A percentile compares a stretch with the other conserved stretches of the same genome.
Evolutionary conservation across 1,140 invertebrate species (phyloP).

Genomic region (Palaemon carinicauda): DNA sequence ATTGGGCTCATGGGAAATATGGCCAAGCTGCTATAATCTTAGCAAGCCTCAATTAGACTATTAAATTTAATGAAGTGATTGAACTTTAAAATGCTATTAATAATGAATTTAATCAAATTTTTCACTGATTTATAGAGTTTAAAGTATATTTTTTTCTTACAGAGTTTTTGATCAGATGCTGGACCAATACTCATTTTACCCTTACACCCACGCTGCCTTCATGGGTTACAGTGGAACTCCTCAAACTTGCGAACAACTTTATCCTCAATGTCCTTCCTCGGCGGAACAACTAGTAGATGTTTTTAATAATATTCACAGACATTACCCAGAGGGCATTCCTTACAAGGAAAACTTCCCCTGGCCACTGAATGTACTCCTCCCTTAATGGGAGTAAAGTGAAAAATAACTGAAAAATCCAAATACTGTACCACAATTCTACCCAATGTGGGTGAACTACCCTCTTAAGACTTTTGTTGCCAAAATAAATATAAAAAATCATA

Average conservation of each 20-base stretch:
- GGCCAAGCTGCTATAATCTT: too few relatives aligned
- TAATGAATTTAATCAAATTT: too few relatives aligned
- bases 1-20: too few relatives aligned
- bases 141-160: not conserved
- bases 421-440: too few relatives aligned
- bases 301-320: constrained; percentile 54
- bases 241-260: constrained; percentile 35
- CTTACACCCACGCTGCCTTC: constrained; percentile 56
- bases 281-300: constrained; percentile 48
- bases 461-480: too few relatives aligned
- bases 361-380: constrained; percentile 50
- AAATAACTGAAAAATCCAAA: too few relatives aligned
- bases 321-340: constrained; percentile 54
- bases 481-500: too few relatives aligned
- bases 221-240: constrained; percentile 50
- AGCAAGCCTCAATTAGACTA: too few relatives aligned
- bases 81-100: too few relatives aligned
- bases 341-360: constrained; percentile 54
- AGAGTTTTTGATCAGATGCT: constrained; percentile 54
- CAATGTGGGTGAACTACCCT: not conserved
- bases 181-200: constrained; percentile 53
- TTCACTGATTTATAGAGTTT: not conserved
- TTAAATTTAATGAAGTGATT: too few relatives aligned
- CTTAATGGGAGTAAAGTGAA: not conserved
- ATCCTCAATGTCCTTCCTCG: constrained; percentile 40